Base-by-base conservation (phyloP, 1,140 invertebrate species). In the Diachasma alloeum region DNA sequence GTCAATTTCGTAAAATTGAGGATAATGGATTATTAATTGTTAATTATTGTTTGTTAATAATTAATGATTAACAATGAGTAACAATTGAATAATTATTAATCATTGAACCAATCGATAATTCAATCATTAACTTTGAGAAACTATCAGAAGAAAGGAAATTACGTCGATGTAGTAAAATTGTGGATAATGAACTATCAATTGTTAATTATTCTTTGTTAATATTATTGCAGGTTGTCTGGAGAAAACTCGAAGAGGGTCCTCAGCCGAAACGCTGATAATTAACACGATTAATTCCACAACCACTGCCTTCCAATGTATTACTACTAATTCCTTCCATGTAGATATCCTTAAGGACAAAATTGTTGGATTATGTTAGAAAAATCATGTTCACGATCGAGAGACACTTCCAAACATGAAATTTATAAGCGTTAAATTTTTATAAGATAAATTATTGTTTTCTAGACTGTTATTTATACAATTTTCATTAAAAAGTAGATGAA, bases 191-290 rank as follows among this genome's bases (percentile, higher is more conserved):
- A 76, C 48, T 46, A 59, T n/a, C n/a, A 24, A 70, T 70, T 53
- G 19, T 39, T 68, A 66, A 74, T 67, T 72, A 19, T 46, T 73
- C 63, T 39, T 31, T 39, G 68, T 70, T 6, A 46, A 6, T 17
- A 66, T 42, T 72, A 39, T 88, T 89, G 46, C 83, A 94, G 93
- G 93, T 94, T 48, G 93, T 94, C 26, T 94, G 93, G 93, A 88
- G 93, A 82, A 93, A 93, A 85, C 83, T 94, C 56, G 93, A 93
- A 83, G 93, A 93, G 85, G 91, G 90, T 73, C 92, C 93, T 22
- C 90, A 90, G 75, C 83, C 89, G 72, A 90, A 91, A 87, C 90
- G 91, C 82, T 92, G 84, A 90, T n/a, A 39, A n/a, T n/a, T n/a
- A n/a, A 24, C 19, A 26, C 13, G 24, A n/a, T 9, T 42, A 72